Evolutionary conservation across 2,888 invertebrate genomes (phyloP).

Genomic region (Tetanocera ferruginea): DNA sequence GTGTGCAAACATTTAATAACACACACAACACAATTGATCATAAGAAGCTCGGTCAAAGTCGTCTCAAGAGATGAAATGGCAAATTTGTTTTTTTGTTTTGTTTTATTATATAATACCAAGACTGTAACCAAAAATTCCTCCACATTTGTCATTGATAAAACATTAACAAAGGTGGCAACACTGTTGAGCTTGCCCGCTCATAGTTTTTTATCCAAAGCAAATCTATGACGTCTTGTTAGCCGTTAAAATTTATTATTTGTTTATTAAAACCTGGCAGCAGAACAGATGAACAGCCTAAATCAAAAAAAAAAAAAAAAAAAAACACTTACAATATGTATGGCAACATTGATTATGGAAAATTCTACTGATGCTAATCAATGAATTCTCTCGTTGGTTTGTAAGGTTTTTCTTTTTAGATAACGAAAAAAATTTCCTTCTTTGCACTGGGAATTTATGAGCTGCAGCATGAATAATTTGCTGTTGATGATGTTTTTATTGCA

Average conservation of each 20-base stretch:
- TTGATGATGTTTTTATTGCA: constrained; percentile 2
- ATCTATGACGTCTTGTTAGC: constrained; percentile 9
- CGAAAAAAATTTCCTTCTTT: constrained; percentile 14
- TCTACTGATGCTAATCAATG: constrained; percentile 48
- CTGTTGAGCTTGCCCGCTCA: background rate
- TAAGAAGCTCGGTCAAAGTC: no score
- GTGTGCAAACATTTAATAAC: no score
- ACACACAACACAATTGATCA: no score
- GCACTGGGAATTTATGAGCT: constrained; percentile 41
- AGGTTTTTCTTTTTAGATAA: constrained; percentile 4
- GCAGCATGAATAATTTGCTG: background rate
- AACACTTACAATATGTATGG: background rate
- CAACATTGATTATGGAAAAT: constrained; percentile 53
- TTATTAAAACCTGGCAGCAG: constrained; percentile 68
- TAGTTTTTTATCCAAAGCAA: background rate
- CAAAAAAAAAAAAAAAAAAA: background rate
- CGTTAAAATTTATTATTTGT: constrained; percentile 56
- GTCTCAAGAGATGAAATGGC: no score
- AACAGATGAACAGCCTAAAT: constrained; percentile 58
- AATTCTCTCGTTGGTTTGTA: constrained; percentile 17
- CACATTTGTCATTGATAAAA: no score
- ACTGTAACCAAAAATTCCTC: no score
- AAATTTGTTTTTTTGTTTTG: no score
- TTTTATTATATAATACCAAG: no score
- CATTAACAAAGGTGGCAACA: background rate